A percentile compares a stretch with the other conserved stretches of the same genome.
Conservation (phyloP, 2,888 invertebrate genomes). For the Brenthis daphne region DNA sequence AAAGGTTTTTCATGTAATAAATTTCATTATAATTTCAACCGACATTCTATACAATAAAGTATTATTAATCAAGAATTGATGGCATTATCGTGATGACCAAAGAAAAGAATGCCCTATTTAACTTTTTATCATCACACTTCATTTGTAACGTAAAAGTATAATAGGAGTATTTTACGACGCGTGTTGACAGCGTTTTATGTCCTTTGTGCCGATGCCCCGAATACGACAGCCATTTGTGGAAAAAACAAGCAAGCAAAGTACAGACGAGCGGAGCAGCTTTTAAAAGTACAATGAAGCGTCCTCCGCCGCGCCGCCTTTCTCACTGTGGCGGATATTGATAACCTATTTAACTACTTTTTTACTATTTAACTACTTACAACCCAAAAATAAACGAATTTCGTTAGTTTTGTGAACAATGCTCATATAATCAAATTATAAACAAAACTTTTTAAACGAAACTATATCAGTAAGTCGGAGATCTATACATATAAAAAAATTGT, state of each 20-base stretch:
- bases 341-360: not conserved
- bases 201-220: conserved; percentile 7
- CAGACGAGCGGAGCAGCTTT: conserved; percentile 13
- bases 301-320: not conserved
- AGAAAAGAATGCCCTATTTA: not conserved
- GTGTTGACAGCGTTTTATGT: conserved; percentile 10
- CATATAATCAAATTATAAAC: too few relatives aligned
- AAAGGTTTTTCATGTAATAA: not conserved
- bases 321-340: not conserved
- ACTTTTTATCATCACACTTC: conserved; percentile 12
- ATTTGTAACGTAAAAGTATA: conserved; percentile 16
- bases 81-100: not conserved
- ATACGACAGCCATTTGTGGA: conserved; percentile 25
- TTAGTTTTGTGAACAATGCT: too few relatives aligned
- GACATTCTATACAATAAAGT: not conserved
- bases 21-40: not conserved
- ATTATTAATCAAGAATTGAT: conserved; percentile 1
- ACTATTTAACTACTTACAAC: not conserved
- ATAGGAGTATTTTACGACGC: conserved; percentile 9
- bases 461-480: too few relatives aligned
- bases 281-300: conserved; percentile 20
- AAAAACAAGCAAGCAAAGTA: conserved; percentile 16
- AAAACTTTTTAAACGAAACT: too few relatives aligned
- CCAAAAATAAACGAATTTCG: too few relatives aligned
- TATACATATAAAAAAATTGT: too few relatives aligned